Evolutionary conservation across 2,113 vertebrate species (phyloP).

Genomic region (Stegastes partitus): DNA sequence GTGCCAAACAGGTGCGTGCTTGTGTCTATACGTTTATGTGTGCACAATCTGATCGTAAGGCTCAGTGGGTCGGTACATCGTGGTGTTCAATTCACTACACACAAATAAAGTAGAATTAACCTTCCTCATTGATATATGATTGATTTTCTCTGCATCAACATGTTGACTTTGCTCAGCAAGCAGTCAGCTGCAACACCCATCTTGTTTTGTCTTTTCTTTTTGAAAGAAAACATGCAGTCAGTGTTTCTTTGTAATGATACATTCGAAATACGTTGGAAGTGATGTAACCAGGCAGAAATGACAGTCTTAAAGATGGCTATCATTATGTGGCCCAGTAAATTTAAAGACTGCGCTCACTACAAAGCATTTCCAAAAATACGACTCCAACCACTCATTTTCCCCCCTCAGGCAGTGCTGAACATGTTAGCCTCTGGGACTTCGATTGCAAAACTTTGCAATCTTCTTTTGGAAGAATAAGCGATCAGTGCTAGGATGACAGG

Average conservation of each 20-base stretch:
- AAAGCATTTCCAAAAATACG: constrained; percentile 33
- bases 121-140: too few relatives aligned
- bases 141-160: not conserved
- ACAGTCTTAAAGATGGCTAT: constrained; percentile 33
- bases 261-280: constrained; percentile 38
- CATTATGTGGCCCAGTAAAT: constrained; percentile 45
- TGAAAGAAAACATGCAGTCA: constrained; percentile 8
- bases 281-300: constrained; percentile 40
- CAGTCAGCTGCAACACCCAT: constrained; percentile 32
- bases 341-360: constrained; percentile 43
- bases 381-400: constrained; percentile 1
- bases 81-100: constrained; percentile 5
- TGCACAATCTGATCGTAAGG: not conserved
- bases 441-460: not conserved
- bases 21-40: not conserved
- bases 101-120: not conserved
- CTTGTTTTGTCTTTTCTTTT: constrained; percentile 13
- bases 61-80: not conserved
- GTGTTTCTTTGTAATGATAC: constrained; percentile 41
- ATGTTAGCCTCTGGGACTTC: not conserved
- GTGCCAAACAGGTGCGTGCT: constrained; percentile 94
- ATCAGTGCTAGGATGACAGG: not conserved
- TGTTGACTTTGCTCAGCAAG: not conserved
- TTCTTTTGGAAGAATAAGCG: constrained; percentile 1
- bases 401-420: not conserved